Percentiles rank a stretch among this genome's conserved stretches.
Evolutionary conservation across 2,888 invertebrate species (phyloP).

Genomic region (Punctoribates punctum): DNA sequence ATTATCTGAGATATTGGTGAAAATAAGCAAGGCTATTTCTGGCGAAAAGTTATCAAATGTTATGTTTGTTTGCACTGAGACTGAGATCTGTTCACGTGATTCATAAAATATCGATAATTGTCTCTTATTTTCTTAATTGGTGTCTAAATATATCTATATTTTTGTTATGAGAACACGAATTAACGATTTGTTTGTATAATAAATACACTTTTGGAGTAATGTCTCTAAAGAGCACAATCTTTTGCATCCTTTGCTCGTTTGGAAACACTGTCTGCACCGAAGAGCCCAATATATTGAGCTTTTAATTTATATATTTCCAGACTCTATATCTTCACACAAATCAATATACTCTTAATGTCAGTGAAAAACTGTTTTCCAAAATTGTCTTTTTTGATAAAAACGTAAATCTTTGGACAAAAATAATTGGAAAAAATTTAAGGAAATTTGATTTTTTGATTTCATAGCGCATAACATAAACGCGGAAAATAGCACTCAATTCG

Average conservation of each 20-base stretch:
- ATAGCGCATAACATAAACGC: not conserved
- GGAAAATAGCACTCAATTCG: constrained; percentile 2
- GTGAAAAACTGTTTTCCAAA: not conserved
- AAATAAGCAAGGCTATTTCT: no score
- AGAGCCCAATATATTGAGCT: constrained; percentile 19
- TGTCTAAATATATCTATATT: not conserved
- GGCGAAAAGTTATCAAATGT: no score
- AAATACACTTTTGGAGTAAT: not conserved
- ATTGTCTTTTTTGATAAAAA: not conserved
- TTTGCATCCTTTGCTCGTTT: constrained; percentile 29
- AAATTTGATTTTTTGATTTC: constrained; percentile 22
- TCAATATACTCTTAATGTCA: not conserved
- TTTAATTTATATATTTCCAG: not conserved
- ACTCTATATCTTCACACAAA: not conserved
- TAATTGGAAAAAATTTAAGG: not conserved
- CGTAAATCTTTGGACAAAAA: not conserved
- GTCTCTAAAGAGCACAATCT: constrained; percentile 10
- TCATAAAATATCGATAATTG: not conserved
- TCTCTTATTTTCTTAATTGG: not conserved
- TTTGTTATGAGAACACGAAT: not conserved
- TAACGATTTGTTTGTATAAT: constrained; percentile 14
- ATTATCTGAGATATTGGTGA: no score
- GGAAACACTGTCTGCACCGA: constrained; percentile 8
- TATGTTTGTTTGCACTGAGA: constrained; percentile 10
- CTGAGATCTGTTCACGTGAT: not conserved